Evolutionary conservation across 2,113 vertebrate species (phyloP), one percentile per base, ranked within the genome.

Genomic region (Rhagologus leucostigma): DNA sequence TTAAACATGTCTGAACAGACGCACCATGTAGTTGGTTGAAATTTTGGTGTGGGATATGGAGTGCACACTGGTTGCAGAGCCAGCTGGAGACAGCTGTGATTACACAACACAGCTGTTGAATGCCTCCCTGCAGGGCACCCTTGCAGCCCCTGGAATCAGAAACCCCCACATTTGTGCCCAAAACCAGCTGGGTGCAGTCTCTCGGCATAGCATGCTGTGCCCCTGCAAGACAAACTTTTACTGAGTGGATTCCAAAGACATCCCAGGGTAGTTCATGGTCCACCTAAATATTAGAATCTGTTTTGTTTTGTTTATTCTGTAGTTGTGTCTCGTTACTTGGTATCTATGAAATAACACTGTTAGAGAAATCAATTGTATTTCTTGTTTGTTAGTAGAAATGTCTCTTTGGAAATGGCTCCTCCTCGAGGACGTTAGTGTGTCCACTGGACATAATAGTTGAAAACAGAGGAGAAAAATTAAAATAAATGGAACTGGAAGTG

Each of bases 121-220:
- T 62, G 75, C 30, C 13, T 79, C 13, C 27, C 16, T 35, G 7
- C 35, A 56, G 16, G 30, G 13, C 12, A 52, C 8, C 11, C 33
- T 79, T 83, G 71, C n/a, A 56, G 27, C 9, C 15, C 16, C 33
- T 39, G 24, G 7, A 12, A 87, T 21, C 9, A 16, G 41, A 84
- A 85, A 37, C 3, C 3, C 27, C 9, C 13, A 24, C 2, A 13
- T 64, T 33, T 79, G 35, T 52, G 30, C 6, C 27, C 18, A 5
- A 0, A 50, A 41, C 16, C 10, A 49, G 14, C 35, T 47, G 62
- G 3, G 11, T 76, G 17, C 7, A 2, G 11, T 33, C 9, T 52
- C 23, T 29, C 0, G 0, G 8, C 12, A 19, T 9, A 56, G 21
- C 15, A 13, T 27, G 13, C 46, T 52, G 4, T 50, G 12, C 8